These are phyloP conservation scores for Gryon sp. DNA, from an alignment of 1,140 invertebrate species.

Conservation along the genomic window DNA sequence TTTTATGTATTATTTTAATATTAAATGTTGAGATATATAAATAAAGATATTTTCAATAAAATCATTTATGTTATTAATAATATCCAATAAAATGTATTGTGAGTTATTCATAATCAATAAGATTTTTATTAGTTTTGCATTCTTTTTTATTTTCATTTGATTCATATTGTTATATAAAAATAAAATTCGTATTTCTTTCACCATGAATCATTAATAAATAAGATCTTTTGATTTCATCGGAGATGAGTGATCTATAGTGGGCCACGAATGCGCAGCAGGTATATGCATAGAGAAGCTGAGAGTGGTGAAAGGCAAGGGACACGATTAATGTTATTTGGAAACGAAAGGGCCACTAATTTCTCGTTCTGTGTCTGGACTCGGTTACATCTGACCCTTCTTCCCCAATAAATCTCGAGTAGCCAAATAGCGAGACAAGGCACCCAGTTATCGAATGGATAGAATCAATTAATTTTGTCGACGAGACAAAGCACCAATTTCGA, in stretches of 20 bases:
- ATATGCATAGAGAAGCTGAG: slow-evolving; percentile 10
- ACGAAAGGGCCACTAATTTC: slow-evolving; percentile 62
- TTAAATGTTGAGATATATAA: too few relatives aligned
- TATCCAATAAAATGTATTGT: background rate
- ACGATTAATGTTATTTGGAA: slow-evolving; percentile 46
- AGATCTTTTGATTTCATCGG: too few relatives aligned
- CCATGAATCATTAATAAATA: too few relatives aligned
- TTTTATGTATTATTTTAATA: too few relatives aligned
- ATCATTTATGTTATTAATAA: too few relatives aligned
- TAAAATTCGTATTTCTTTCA: too few relatives aligned
- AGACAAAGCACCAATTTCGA: slow-evolving; percentile 76
- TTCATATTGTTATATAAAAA: too few relatives aligned
- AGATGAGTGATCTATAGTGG: slow-evolving; percentile 11
- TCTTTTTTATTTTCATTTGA: too few relatives aligned
- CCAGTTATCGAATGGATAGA: slow-evolving; percentile 73
- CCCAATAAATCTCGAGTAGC: slow-evolving; percentile 64
- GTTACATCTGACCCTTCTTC: slow-evolving; percentile 63
- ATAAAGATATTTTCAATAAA: too few relatives aligned
- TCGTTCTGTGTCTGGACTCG: slow-evolving; percentile 32
- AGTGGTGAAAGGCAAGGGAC: slow-evolving; percentile 40
- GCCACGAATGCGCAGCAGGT: slow-evolving; percentile 8
- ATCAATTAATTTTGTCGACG: slow-evolving; percentile 73
- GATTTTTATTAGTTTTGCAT: too few relatives aligned
- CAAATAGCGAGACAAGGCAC: slow-evolving; percentile 65
- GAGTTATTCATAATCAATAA: too few relatives aligned